These are phyloP conservation scores for Cranoglanis bouderius DNA, from an alignment of 2,113 vertebrate species.

Conservation along the genomic window DNA sequence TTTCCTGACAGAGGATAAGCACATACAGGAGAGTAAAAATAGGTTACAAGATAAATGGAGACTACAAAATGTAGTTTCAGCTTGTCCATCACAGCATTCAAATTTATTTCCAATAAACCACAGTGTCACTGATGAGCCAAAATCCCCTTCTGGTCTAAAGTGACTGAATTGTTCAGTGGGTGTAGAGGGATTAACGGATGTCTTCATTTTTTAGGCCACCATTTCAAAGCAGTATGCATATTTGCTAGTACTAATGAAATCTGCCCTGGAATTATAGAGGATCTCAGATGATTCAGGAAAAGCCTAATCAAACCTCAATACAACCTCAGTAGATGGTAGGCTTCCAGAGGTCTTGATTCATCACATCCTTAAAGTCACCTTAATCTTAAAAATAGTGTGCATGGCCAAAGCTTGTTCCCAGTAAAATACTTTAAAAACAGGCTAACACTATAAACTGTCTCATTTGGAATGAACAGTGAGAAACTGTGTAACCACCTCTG, in stretches of 20 bases:
- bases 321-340: background rate
- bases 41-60: background rate
- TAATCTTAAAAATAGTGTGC: background rate
- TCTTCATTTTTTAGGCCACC: background rate
- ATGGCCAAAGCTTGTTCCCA: background rate
- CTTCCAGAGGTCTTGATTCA: background rate
- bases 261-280: background rate
- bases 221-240: background rate
- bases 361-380: background rate
- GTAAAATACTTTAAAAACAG: background rate
- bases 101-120: conserved; percentile 29
- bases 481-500: conserved; percentile 1
- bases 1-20: background rate
- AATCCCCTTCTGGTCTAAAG: background rate
- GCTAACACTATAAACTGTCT: background rate
- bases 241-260: background rate
- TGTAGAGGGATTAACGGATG: background rate
- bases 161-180: background rate
- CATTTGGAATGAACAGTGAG: background rate
- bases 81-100: background rate
- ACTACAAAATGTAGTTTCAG: background rate
- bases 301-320: conserved; percentile 10
- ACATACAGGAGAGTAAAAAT: background rate
- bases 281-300: conserved; percentile 21
- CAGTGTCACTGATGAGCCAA: background rate